Evolutionary conservation across 2,797 vertebrate genomes (phyloP).

Genomic region (Manis pentadactyla): DNA sequence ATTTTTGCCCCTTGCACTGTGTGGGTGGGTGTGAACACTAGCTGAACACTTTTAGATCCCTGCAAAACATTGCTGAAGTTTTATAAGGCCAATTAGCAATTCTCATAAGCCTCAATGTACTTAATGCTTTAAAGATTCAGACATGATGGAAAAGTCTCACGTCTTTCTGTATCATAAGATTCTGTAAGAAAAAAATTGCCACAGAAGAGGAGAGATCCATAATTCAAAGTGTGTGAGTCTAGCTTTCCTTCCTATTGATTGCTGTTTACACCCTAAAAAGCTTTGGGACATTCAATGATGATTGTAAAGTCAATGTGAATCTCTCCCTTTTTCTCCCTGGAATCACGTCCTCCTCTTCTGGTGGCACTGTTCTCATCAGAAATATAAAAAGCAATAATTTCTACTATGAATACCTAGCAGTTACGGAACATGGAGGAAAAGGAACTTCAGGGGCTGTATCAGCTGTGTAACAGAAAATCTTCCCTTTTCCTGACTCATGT

Average conservation of each 20-base stretch:
- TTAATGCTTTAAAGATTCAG: constrained; percentile 12
- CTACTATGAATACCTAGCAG: not conserved
- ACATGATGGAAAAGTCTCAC: not conserved
- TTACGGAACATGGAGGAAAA: not conserved
- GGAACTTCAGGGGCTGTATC: not conserved
- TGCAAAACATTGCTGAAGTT: not conserved
- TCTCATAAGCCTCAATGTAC: not conserved
- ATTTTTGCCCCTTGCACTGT: not conserved
- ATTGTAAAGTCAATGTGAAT: constrained; percentile 29
- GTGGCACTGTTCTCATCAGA: not conserved
- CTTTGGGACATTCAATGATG: not conserved
- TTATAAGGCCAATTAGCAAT: not conserved
- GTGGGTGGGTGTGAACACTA: not conserved
- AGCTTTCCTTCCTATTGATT: constrained; percentile 5
- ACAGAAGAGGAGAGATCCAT: not conserved
- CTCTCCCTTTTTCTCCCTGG: not conserved
- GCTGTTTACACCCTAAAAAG: constrained; percentile 14
- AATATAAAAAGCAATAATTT: constrained; percentile 18
- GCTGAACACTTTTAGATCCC: constrained; percentile 5
- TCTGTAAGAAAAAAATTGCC: constrained; percentile 4
- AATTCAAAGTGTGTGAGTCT: constrained; percentile 20
- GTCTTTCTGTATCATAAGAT: not conserved
- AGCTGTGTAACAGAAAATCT: not conserved
- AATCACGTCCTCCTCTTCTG: not conserved
- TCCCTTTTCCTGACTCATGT: not conserved